Conservation (phyloP, 2,888 invertebrate genomes). For the Cosmopolites sordidus region DNA sequence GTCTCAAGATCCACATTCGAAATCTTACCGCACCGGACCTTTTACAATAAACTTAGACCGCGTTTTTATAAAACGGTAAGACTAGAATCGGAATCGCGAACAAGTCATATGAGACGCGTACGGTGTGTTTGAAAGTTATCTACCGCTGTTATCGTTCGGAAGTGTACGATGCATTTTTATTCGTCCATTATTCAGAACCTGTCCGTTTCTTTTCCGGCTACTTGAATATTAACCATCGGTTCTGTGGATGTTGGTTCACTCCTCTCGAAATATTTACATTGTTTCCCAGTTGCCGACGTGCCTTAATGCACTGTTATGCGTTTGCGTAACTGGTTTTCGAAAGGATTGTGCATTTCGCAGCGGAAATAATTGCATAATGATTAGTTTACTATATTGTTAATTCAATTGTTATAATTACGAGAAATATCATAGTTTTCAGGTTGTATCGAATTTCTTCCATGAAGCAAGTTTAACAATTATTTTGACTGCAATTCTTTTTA, state of each 20-base stretch:
- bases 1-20: too few relatives aligned
- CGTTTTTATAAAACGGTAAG: constrained; percentile 7
- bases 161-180: constrained; percentile 13
- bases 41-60: too few relatives aligned
- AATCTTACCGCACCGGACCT: too few relatives aligned
- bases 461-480: too few relatives aligned
- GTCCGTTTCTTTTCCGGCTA: constrained; percentile 2
- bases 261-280: not conserved
- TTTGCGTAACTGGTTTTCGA: constrained; percentile 3
- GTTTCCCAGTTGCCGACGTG: not conserved
- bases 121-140: constrained; percentile 15
- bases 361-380: constrained; percentile 19
- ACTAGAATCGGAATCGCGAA: constrained; percentile 4
- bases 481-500: too few relatives aligned
- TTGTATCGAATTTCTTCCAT: too few relatives aligned
- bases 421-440: too few relatives aligned
- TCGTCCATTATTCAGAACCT: not conserved
- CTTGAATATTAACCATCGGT: not conserved
- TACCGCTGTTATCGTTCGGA: constrained; percentile 13
- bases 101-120: constrained; percentile 8
- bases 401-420: too few relatives aligned
- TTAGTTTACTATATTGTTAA: not conserved
- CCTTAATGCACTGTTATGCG: not conserved
- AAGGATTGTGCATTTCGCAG: constrained; percentile 2
- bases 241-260: too few relatives aligned